Percentiles rank a stretch among this genome's conserved stretches.
phyloP scores from a whole-genome alignment of 2,113 vertebrate genomes.

The Parotia lawesii region DNA sequence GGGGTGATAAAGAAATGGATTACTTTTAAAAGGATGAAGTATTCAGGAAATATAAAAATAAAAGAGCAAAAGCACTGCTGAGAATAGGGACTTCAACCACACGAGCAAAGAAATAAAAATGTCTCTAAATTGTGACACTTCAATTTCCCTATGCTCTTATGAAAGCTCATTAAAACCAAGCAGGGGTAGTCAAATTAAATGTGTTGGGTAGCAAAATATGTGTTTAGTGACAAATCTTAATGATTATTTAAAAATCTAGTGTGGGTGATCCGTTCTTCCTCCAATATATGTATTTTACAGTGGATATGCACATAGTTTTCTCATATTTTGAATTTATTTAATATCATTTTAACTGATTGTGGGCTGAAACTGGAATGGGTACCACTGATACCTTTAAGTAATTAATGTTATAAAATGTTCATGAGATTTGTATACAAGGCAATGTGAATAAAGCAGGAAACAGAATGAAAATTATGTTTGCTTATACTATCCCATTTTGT shows the following conservation, averaged over 20 bases:
- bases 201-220: neutral
- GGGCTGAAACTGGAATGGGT: neutral
- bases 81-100: constrained; percentile 58
- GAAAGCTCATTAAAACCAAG: constrained; percentile 32
- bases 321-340: neutral
- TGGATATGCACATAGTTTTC: neutral
- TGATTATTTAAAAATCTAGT: neutral
- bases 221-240: neutral
- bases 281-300: neutral
- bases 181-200: neutral
- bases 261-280: neutral
- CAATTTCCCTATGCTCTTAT: neutral
- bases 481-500: neutral
- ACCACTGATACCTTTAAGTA: neutral
- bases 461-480: neutral
- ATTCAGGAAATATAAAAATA: constrained; percentile 67
- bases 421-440: neutral
- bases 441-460: neutral
- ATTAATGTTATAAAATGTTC: neutral
- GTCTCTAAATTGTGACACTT: constrained; percentile 34
- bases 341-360: neutral
- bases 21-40: constrained; percentile 76
- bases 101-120: constrained; percentile 40
- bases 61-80: constrained; percentile 40
- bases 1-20: constrained; percentile 71